Conservation (phyloP, 2,797 vertebrate genomes). For the Mycteria americana region DNA sequence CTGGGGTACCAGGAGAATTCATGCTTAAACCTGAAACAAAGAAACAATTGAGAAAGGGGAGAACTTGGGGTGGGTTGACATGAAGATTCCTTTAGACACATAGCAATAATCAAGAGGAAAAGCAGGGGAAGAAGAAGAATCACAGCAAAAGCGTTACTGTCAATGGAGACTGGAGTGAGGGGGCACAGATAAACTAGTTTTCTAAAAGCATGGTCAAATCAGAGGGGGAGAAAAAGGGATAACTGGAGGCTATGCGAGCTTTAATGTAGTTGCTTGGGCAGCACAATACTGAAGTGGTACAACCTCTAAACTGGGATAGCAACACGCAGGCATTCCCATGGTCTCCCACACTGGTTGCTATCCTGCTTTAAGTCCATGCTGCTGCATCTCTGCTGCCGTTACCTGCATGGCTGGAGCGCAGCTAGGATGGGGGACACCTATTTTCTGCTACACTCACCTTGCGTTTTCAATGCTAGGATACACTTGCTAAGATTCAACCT, state of each 20-base stretch:
- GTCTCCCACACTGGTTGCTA: neutral
- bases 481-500: neutral
- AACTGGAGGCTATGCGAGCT: neutral
- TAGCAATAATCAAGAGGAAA: neutral
- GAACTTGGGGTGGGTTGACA: neutral
- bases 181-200: neutral
- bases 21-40: neutral
- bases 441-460: neutral
- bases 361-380: neutral
- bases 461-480: neutral
- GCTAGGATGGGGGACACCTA: neutral
- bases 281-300: neutral
- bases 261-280: neutral
- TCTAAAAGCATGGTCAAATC: neutral
- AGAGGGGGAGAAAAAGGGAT: rapidly evolving
- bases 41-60: neutral
- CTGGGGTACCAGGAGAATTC: neutral
- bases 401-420: neutral
- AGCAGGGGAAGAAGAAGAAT: neutral
- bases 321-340: rapidly evolving
- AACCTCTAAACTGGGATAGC: neutral
- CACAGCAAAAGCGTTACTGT: neutral
- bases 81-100: neutral
- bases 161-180: neutral
- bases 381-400: neutral